Conservation (phyloP, 2,113 vertebrate genomes). For the Muscicapa adusta region DNA sequence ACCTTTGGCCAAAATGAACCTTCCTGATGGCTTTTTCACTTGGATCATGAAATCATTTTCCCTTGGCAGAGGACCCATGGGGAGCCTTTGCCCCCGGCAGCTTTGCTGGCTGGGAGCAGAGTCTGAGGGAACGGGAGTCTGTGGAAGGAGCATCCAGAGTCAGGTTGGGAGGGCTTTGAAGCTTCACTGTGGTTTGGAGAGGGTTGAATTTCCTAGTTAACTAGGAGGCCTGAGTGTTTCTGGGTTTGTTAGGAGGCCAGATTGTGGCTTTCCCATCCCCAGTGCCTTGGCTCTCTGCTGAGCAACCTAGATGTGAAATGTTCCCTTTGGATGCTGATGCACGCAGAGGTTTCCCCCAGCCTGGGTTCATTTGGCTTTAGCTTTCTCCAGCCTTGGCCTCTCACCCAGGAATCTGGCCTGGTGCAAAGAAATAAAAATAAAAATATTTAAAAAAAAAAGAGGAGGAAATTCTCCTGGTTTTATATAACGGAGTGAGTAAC, state of each 20-base stretch:
- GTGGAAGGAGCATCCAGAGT: not conserved
- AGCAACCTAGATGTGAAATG: not conserved
- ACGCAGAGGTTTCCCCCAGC: not conserved
- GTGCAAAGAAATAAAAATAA: not conserved
- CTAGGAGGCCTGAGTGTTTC: constrained; percentile 18
- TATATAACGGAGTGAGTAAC: constrained; percentile 14
- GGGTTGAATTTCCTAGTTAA: constrained; percentile 22
- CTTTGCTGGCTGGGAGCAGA: not conserved
- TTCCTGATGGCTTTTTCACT: not conserved
- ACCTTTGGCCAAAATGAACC: not conserved
- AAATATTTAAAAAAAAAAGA: no score
- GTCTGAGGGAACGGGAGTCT: not conserved
- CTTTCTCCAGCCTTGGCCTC: not conserved
- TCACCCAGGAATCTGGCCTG: constrained; percentile 8
- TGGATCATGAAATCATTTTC: not conserved
- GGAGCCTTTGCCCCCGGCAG: not conserved
- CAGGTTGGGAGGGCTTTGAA: constrained; percentile 38
- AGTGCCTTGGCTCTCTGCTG: not conserved
- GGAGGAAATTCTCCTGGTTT: constrained; percentile 30
- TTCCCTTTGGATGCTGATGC: not conserved
- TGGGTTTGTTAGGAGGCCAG: constrained; percentile 17
- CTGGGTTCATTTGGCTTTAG: not conserved
- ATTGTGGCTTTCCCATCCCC: constrained; percentile 2
- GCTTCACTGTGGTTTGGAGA: constrained; percentile 15
- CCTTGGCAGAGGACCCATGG: not conserved